These are phyloP conservation scores for Ashinkailepas kermadecensis DNA, from an alignment of 2,888 invertebrate species.

Conservation along the genomic window DNA sequence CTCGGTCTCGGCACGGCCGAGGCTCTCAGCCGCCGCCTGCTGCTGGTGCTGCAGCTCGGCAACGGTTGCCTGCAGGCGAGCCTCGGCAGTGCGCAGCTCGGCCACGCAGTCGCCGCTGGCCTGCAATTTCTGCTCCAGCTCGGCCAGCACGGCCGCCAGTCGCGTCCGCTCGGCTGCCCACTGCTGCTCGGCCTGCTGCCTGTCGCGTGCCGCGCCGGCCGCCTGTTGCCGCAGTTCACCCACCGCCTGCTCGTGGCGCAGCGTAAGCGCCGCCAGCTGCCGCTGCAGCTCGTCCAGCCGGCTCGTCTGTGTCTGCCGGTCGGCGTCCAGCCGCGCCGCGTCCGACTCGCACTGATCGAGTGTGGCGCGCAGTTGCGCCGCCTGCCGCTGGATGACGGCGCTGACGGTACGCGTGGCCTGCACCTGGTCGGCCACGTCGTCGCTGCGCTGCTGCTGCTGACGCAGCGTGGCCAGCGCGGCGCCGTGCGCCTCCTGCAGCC, in stretches of 20 bases:
- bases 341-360: not conserved
- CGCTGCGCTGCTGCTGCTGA: conserved; percentile 5
- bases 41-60: not conserved
- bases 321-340: conserved; percentile 1
- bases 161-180: not conserved
- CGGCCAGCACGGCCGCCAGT: not conserved
- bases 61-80: not conserved
- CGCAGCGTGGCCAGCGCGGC: not conserved
- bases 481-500: not conserved
- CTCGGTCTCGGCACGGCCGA: not conserved
- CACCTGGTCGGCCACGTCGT: not conserved
- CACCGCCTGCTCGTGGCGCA: not conserved
- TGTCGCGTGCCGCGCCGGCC: not conserved
- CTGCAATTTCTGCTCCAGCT: not conserved
- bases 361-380: not conserved
- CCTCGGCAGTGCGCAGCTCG: not conserved
- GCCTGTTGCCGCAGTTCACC: not conserved
- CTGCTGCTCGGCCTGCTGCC: not conserved
- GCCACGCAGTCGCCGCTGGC: not conserved
- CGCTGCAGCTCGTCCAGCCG: conserved; percentile 2
- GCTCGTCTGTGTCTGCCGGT: not conserved
- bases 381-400: conserved; percentile 4
- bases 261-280: not conserved
- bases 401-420: conserved; percentile 6
- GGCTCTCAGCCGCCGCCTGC: not conserved